phyloP scores from a whole-genome alignment of 2,888 invertebrate genomes.

The Cheilosia variabilis region DNA sequence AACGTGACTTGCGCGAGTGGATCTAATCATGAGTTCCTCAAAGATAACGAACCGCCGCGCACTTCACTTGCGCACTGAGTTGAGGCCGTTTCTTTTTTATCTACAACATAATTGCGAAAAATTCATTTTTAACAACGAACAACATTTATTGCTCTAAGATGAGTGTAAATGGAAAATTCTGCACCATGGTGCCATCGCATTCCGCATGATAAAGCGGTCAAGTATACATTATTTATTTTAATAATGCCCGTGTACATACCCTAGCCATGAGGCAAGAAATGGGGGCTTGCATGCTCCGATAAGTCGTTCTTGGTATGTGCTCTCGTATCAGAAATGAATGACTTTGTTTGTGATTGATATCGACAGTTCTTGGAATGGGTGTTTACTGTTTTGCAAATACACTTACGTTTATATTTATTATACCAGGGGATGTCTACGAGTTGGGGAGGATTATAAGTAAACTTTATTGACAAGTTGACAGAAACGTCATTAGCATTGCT shows the following conservation, averaged over 20 bases:
- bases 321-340: background rate
- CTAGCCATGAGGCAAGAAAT: background rate
- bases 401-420: background rate
- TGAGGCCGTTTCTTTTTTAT: constrained; percentile 2
- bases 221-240: constrained; percentile 19
- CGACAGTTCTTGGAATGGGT: background rate
- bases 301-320: constrained; percentile 10
- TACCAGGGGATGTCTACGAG: too few relatives aligned
- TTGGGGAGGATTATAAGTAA: too few relatives aligned
- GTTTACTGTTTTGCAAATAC: background rate
- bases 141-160: background rate
- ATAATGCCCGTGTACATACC: background rate
- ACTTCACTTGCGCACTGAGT: background rate
- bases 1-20: constrained; percentile 5
- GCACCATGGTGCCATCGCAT: too few relatives aligned
- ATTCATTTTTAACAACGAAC: background rate
- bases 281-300: constrained; percentile 1
- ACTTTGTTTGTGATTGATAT: constrained; percentile 3
- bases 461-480: too few relatives aligned
- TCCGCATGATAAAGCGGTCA: constrained; percentile 27
- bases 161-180: too few relatives aligned
- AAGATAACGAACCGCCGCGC: constrained; percentile 1
- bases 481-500: too few relatives aligned
- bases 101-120: background rate
- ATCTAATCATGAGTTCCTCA: constrained; percentile 13